phyloP scores from a whole-genome alignment of 2,113 vertebrate genomes.

The Misgurnus mizolepis region DNA sequence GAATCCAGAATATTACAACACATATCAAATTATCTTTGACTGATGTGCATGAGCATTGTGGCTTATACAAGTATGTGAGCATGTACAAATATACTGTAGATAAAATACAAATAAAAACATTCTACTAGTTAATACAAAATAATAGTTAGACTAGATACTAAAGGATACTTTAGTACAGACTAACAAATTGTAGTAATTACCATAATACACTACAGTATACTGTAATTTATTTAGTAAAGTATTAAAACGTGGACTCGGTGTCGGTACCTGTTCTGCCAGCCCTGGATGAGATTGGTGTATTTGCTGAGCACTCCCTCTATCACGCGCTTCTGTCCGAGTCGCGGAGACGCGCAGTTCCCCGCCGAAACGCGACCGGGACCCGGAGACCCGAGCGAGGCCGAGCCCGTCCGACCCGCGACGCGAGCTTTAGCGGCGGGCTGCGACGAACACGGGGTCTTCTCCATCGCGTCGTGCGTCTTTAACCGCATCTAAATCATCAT shows the following conservation, averaged over 20 bases:
- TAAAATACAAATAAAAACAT: too few species aligned
- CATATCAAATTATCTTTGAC: too few species aligned
- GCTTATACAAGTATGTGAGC: too few species aligned
- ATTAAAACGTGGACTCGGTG: neutral
- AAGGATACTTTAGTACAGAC: too few species aligned
- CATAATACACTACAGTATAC: too few species aligned
- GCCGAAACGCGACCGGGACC: constrained; percentile 60
- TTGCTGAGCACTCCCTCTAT: constrained; percentile 93
- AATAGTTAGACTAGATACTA: too few species aligned
- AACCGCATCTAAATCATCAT: constrained; percentile 57
- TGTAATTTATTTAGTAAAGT: too few species aligned
- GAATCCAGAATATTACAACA: too few species aligned
- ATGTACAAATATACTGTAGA: too few species aligned
- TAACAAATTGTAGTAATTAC: too few species aligned
- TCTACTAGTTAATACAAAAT: too few species aligned
- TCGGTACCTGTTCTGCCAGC: constrained; percentile 95
- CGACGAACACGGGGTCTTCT: constrained; percentile 53
- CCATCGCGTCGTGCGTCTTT: constrained; percentile 58
- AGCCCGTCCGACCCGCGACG: constrained; percentile 52
- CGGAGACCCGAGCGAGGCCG: constrained; percentile 73
- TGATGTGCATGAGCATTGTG: neutral
- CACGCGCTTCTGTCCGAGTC: constrained; percentile 68
- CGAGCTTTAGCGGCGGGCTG: constrained; percentile 69
- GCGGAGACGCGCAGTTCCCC: constrained; percentile 70
- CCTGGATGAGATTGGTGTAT: constrained; percentile 97